Evolutionary conservation across 2,888 invertebrate species (phyloP).

Genomic region (Drosophila nigricruria): DNA sequence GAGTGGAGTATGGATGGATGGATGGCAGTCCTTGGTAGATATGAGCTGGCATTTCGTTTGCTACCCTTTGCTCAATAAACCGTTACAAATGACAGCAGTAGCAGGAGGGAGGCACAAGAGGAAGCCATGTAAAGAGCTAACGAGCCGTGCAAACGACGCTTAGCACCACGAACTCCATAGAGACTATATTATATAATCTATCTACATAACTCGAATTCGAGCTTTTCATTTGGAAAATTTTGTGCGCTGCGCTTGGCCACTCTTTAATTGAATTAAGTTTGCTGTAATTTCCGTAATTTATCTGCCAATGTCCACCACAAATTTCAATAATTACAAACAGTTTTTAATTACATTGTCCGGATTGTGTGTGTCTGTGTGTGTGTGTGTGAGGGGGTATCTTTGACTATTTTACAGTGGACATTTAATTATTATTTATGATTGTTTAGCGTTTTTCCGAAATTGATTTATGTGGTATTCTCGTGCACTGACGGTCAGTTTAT

Average conservation of each 20-base stretch:
- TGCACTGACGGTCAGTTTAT: conserved; percentile 69
- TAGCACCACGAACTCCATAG: background rate
- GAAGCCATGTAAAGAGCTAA: conserved; percentile 59
- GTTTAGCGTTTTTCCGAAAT: conserved; percentile 74
- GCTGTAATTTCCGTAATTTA: conserved; percentile 52
- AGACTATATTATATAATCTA: too few relatives aligned
- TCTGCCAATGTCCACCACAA: conserved; percentile 56
- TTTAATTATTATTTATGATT: conserved; percentile 81
- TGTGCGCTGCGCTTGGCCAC: conserved; percentile 10
- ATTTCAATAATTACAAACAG: conserved; percentile 70
- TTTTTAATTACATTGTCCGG: conserved; percentile 60
- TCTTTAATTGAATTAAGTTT: conserved; percentile 56
- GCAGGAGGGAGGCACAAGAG: conserved; percentile 31
- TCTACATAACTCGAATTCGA: background rate
- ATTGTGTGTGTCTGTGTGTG: background rate
- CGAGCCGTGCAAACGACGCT: conserved; percentile 61
- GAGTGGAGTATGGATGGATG: too few relatives aligned
- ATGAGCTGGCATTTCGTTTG: conserved; percentile 30
- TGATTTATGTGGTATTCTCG: conserved; percentile 76
- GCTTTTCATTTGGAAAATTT: conserved; percentile 1
- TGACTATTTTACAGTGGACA: conserved; percentile 40
- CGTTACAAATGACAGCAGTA: conserved; percentile 57
- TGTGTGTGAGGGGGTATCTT: too few relatives aligned
- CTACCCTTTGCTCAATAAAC: conserved; percentile 70
- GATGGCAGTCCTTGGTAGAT: conserved; percentile 29